phyloP scores from a whole-genome alignment of 2,113 vertebrate genomes.

The Brachyhypopomus occidentalis region DNA sequence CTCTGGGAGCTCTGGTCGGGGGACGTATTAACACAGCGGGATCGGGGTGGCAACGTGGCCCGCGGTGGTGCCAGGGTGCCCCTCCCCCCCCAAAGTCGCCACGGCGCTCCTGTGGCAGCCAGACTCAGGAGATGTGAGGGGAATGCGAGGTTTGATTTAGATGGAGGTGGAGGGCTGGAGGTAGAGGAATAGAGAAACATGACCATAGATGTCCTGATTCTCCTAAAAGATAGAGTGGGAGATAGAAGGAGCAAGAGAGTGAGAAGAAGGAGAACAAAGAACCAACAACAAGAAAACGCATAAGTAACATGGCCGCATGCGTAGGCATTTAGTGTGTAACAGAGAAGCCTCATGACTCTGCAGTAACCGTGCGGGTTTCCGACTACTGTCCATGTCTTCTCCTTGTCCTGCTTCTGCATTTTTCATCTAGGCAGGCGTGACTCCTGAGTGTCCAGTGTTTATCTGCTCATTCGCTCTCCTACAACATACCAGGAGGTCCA shows the following conservation, averaged over 20 bases:
- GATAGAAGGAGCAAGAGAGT: constrained; percentile 1
- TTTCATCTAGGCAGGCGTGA: neutral
- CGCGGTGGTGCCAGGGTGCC: neutral
- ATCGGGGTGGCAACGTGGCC: neutral
- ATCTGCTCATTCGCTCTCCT: neutral
- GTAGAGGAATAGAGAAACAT: too few species aligned
- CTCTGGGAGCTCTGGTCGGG: neutral
- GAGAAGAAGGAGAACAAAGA: neutral
- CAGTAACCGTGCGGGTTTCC: neutral
- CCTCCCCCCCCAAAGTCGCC: neutral
- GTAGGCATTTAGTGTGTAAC: neutral
- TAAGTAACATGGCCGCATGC: neutral
- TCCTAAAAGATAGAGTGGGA: neutral
- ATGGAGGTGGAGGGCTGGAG: too few species aligned
- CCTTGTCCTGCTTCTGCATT: neutral
- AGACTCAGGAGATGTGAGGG: too few species aligned
- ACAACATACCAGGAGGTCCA: neutral
- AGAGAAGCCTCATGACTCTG: neutral
- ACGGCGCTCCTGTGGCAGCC: neutral
- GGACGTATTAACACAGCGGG: constrained; percentile 4
- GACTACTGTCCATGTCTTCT: neutral
- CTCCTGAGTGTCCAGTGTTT: neutral
- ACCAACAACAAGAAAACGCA: too few species aligned
- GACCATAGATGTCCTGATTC: too few species aligned
- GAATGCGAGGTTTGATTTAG: constrained; percentile 12